A percentile compares a stretch with the other conserved stretches of the same genome.
Conservation (phyloP, 2,888 invertebrate species). For the Xanthostigma xanthostigma region DNA sequence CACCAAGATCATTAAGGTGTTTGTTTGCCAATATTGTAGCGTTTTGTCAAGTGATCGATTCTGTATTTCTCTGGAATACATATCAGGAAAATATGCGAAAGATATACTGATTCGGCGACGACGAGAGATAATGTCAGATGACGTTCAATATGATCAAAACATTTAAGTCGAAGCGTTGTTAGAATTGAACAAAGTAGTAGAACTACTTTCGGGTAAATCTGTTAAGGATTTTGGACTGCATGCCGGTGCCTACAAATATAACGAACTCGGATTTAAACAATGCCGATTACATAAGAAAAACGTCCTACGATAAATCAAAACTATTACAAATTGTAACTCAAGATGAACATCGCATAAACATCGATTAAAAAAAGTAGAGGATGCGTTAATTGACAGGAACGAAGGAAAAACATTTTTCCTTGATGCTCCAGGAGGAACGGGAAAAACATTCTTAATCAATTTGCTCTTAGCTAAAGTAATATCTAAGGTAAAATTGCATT, state of each 20-base stretch:
- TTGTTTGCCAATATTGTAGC: conserved; percentile 6
- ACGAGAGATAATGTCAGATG: conserved; percentile 6
- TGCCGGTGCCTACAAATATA: conserved; percentile 1
- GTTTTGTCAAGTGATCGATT: conserved; percentile 7
- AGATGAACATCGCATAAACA: conserved; percentile 4
- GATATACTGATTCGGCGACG: conserved; percentile 3
- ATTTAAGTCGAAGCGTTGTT: conserved; percentile 6
- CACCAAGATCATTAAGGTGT: conserved; percentile 4
- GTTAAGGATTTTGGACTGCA: conserved; percentile 7
- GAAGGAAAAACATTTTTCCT: conserved; percentile 16
- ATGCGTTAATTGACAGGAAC: background rate
- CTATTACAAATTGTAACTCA: conserved; percentile 7
- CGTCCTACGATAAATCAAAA: conserved; percentile 7
- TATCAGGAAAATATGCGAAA: no score
- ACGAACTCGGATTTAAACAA: conserved; percentile 1
- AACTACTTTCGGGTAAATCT: conserved; percentile 7
- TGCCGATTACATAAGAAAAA: conserved; percentile 9
- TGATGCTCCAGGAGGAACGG: conserved; percentile 24
- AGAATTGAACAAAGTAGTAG: conserved; percentile 6
- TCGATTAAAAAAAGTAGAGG: conserved; percentile 4
- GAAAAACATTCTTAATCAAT: conserved; percentile 23
- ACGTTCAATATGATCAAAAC: conserved; percentile 6
- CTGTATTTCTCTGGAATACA: conserved; percentile 4
- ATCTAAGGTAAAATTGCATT: conserved; percentile 18
- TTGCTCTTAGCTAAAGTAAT: conserved; percentile 18